Evolutionary conservation across 2,797 vertebrate genomes (phyloP).

Genomic region (Alca torda): DNA sequence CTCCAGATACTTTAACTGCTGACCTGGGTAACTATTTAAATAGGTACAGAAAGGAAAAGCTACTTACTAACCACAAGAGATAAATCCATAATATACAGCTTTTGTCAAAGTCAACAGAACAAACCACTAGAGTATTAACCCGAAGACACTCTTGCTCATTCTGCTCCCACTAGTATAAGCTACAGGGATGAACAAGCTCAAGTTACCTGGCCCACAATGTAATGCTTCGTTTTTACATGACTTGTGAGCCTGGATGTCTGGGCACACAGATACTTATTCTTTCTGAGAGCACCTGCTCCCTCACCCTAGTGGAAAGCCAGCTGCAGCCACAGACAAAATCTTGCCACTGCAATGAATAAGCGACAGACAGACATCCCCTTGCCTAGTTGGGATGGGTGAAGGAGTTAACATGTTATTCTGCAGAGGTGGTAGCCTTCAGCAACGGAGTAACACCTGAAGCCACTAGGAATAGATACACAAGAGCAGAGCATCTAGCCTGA

Average conservation of each 20-base stretch:
- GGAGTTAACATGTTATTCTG: fast-evolving
- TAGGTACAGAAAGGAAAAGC: not conserved
- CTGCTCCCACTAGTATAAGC: not conserved
- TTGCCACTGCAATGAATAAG: not conserved
- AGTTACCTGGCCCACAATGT: fast-evolving
- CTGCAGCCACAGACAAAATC: not conserved
- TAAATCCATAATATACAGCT: not conserved
- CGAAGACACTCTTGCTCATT: fast-evolving
- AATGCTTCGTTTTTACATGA: not conserved
- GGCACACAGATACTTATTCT: not conserved
- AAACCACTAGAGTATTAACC: not conserved
- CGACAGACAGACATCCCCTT: not conserved
- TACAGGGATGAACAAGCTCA: not conserved
- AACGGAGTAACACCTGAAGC: not conserved
- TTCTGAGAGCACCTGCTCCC: not conserved
- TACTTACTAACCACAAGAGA: not conserved
- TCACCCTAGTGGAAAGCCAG: not conserved
- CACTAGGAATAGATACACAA: not conserved
- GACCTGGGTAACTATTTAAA: not conserved
- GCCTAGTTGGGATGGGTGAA: not conserved
- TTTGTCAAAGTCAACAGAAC: not conserved
- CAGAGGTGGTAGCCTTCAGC: not conserved
- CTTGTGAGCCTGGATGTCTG: not conserved
- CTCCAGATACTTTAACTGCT: not conserved
- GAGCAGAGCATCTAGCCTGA: not conserved